Evolutionary conservation across 2,797 vertebrate genomes (phyloP).

Genomic region (Malurus splendens): DNA sequence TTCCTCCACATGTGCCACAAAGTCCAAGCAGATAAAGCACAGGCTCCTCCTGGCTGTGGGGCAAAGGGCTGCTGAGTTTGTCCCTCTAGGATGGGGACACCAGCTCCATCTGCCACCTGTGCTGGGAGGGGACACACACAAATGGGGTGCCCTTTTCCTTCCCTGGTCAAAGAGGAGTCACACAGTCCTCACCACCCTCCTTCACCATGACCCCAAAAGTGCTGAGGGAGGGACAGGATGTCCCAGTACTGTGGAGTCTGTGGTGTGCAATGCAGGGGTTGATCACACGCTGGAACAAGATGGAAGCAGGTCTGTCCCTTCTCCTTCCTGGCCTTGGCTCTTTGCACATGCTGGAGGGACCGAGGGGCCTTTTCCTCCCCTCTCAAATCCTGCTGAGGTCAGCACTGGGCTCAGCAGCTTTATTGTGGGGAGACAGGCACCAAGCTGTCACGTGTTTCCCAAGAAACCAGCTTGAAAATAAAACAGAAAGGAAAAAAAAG

Average conservation of each 20-base stretch:
- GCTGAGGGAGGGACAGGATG: not conserved
- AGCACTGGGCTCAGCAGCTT: not conserved
- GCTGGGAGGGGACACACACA: not conserved
- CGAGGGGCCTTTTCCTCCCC: not conserved
- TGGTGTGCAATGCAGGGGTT: not conserved
- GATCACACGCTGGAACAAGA: not conserved
- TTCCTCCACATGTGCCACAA: not conserved
- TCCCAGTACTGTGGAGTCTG: not conserved
- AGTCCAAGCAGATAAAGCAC: not conserved
- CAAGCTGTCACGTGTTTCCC: not conserved
- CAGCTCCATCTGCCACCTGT: not conserved
- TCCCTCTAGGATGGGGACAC: not conserved
- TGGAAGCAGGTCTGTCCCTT: not conserved
- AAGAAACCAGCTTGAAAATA: not conserved
- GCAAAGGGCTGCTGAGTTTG: not conserved
- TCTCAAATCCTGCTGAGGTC: not conserved
- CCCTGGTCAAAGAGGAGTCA: not conserved
- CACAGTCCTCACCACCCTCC: not conserved
- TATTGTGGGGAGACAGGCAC: not conserved
- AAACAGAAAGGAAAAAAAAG: not conserved
- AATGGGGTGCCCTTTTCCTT: no score
- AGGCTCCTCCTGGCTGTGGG: not conserved
- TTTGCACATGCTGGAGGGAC: not conserved
- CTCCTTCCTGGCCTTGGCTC: not conserved
- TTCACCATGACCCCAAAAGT: not conserved